phyloP scores from a whole-genome alignment of 2,797 vertebrate genomes.

The Takifugu rubripes region DNA sequence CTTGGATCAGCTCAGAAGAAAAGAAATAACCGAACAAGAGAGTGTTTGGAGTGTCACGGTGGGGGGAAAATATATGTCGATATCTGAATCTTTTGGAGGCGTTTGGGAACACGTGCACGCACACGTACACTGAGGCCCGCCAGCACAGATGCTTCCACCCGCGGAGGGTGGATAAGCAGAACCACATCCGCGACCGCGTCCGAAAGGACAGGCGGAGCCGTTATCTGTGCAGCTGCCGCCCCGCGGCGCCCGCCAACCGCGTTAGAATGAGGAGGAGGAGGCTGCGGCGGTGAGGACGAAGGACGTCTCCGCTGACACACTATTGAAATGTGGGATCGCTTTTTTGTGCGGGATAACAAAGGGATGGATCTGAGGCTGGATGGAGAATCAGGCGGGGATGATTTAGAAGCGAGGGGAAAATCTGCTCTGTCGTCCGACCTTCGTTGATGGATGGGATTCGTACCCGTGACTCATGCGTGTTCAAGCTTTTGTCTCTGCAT shows the following conservation, averaged over 20 bases:
- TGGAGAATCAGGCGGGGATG: conserved; percentile 3
- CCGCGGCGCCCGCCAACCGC: conserved; percentile 12
- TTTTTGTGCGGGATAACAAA: conserved; percentile 16
- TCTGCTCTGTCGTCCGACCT: conserved; percentile 12
- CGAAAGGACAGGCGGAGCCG: conserved; percentile 18
- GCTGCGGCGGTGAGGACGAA: conserved; percentile 26
- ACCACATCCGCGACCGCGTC: conserved; percentile 17
- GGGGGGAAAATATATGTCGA: conserved; percentile 55
- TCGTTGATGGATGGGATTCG: conserved; percentile 9
- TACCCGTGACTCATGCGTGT: conserved; percentile 16
- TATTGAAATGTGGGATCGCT: conserved; percentile 27
- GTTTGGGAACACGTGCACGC: conserved; percentile 26
- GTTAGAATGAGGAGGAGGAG: conserved; percentile 1
- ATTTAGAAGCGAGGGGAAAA: conserved; percentile 11
- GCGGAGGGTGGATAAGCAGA: conserved; percentile 12
- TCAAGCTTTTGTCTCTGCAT: conserved; percentile 6
- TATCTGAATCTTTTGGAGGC: conserved; percentile 53
- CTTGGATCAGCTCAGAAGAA: conserved; percentile 47
- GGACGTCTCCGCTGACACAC: conserved; percentile 27
- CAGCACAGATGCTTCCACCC: conserved; percentile 24
- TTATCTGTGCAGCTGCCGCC: conserved; percentile 21
- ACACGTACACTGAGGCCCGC: conserved; percentile 28
- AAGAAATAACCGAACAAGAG: conserved; percentile 10
- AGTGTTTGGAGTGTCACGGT: conserved; percentile 50
- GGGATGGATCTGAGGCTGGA: conserved; percentile 13